phyloP scores from a whole-genome alignment of 1,140 invertebrate genomes.

The Mamestra configurata region DNA sequence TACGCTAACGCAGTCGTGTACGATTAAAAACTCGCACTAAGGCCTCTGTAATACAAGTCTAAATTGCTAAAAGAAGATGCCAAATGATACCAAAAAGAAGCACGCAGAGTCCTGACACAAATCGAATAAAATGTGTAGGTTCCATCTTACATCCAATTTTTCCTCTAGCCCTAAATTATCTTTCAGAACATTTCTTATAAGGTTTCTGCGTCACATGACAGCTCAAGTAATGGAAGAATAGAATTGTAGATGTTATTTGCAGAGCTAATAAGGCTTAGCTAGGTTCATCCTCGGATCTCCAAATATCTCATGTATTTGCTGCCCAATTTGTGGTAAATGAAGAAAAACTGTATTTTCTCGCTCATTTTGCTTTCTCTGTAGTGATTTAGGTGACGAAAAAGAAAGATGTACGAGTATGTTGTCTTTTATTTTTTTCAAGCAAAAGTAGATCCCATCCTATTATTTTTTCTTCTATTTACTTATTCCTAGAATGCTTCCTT shows the following conservation, averaged over 20 bases:
- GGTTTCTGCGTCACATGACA: not conserved
- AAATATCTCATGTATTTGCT: not conserved
- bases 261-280: not conserved
- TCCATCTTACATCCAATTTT: not conserved
- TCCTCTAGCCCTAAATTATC: not conserved
- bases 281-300: not conserved
- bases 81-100: too few species aligned
- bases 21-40: too few species aligned
- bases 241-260: conserved; percentile 1
- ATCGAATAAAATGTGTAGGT: not conserved
- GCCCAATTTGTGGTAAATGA: not conserved
- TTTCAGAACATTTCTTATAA: not conserved
- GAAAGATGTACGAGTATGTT: not conserved
- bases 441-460: too few species aligned
- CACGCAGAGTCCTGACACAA: too few species aligned
- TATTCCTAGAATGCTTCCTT: too few species aligned
- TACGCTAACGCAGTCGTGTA: too few species aligned
- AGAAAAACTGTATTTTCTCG: not conserved
- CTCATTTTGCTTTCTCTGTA: not conserved
- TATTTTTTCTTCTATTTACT: too few species aligned
- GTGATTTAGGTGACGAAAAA: too few species aligned
- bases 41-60: too few species aligned
- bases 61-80: too few species aligned
- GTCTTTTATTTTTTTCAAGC: not conserved
- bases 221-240: not conserved